Percentiles rank a stretch among this genome's conserved stretches.
These are phyloP conservation scores for Riparia riparia DNA, from an alignment of 2,113 vertebrate genomes.

Conservation along the genomic window DNA sequence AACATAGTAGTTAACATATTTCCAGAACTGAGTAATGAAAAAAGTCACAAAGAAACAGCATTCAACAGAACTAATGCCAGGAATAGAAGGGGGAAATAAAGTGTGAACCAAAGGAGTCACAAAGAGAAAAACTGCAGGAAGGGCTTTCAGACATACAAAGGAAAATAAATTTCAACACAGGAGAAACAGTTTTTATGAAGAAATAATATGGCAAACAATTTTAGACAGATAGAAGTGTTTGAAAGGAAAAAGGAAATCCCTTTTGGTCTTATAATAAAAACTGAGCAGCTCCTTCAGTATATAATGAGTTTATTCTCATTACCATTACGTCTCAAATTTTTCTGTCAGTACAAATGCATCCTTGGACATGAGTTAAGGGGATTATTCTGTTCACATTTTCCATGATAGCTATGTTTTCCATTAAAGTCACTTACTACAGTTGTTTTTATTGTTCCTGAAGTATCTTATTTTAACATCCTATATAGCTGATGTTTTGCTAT, in stretches of 20 bases:
- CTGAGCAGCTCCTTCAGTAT: neutral
- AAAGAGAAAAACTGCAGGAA: neutral
- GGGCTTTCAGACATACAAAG: neutral
- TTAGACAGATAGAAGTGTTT: neutral
- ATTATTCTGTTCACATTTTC: neutral
- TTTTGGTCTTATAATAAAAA: neutral
- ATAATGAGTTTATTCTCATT: neutral
- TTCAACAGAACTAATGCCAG: neutral
- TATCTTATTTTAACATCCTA: neutral
- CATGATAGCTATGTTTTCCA: neutral
- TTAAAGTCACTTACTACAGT: neutral
- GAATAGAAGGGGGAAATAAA: neutral
- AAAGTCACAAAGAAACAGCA: neutral
- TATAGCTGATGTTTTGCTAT: neutral
- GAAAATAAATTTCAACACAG: neutral
- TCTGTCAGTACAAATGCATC: neutral
- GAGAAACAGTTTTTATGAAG: neutral
- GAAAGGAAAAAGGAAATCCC: neutral
- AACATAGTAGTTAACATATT: neutral
- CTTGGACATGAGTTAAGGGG: neutral
- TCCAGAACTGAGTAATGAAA: neutral
- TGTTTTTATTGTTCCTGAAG: neutral
- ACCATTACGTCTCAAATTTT: neutral
- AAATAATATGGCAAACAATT: neutral
- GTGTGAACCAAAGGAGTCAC: neutral